These are phyloP conservation scores for Apus apus DNA, from an alignment of 2,113 vertebrate species.

Conservation along the genomic window DNA sequence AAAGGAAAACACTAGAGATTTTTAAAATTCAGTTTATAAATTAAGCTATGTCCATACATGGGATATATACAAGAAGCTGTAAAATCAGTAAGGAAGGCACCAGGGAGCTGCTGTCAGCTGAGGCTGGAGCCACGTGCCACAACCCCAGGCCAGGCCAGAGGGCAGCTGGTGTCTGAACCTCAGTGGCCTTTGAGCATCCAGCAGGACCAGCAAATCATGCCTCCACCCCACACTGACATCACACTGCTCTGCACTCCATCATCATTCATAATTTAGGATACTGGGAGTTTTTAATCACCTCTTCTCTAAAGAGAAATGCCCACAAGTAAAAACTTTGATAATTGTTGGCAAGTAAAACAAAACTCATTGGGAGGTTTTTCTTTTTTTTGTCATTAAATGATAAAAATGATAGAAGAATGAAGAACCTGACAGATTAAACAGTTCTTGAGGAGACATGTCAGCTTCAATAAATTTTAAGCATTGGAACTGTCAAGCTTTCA, in stretches of 20 bases:
- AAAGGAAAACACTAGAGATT: neutral
- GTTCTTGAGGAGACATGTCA: slow-evolving; percentile 31
- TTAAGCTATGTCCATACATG: neutral
- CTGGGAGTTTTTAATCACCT: neutral
- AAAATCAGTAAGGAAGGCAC: neutral
- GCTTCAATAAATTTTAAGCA: slow-evolving; percentile 38
- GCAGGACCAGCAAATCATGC: neutral
- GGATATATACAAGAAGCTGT: neutral
- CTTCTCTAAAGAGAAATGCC: neutral
- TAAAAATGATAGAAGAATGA: slow-evolving; percentile 21
- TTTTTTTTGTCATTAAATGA: slow-evolving; percentile 8
- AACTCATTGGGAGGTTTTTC: neutral
- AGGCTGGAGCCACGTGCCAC: neutral
- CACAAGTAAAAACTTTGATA: neutral
- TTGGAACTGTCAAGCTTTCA: slow-evolving; percentile 55
- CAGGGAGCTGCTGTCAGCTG: neutral
- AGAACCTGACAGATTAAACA: slow-evolving; percentile 51
- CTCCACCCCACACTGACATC: neutral
- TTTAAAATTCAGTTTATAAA: neutral
- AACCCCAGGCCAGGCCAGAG: neutral
- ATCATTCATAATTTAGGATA: neutral
- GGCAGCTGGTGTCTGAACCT: neutral
- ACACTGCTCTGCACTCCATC: neutral
- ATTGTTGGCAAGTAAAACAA: neutral
- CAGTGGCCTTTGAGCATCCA: neutral